Evolutionary conservation across 2,888 invertebrate species (phyloP).

Genomic region (Sabellastarte sp.): DNA sequence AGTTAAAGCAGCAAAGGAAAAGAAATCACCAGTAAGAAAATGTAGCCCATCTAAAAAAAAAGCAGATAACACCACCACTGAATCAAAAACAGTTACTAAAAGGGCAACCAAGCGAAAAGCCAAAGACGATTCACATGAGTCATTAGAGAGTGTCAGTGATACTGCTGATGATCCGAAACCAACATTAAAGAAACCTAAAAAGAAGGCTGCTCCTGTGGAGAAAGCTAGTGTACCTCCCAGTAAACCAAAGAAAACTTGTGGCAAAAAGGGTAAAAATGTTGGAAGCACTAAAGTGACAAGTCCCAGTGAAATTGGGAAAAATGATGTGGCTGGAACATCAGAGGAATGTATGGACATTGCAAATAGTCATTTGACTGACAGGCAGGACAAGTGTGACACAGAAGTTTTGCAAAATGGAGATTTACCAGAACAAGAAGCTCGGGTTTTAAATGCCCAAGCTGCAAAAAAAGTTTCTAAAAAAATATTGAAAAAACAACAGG

Average conservation of each 20-base stretch:
- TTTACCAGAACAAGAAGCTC: background rate
- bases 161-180: background rate
- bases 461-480: background rate
- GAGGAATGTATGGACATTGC: no score
- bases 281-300: background rate
- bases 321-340: no score
- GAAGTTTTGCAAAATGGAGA: background rate
- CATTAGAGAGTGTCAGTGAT: background rate
- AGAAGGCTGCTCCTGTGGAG: background rate
- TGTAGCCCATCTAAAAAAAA: background rate
- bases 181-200: background rate
- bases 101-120: background rate
- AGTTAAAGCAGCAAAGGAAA: no score
- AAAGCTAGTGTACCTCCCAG: background rate
- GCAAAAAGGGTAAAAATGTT: background rate
- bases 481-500: background rate
- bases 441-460: background rate
- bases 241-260: background rate
- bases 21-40: no score
- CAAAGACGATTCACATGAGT: background rate
- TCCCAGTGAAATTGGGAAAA: no score
- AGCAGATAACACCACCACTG: background rate
- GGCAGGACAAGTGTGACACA: background rate
- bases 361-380: no score
- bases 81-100: background rate